Evolutionary conservation across 92 coral and sea anemone genomes (phyloP).

Genomic region (Epizoanthus stellaris): DNA sequence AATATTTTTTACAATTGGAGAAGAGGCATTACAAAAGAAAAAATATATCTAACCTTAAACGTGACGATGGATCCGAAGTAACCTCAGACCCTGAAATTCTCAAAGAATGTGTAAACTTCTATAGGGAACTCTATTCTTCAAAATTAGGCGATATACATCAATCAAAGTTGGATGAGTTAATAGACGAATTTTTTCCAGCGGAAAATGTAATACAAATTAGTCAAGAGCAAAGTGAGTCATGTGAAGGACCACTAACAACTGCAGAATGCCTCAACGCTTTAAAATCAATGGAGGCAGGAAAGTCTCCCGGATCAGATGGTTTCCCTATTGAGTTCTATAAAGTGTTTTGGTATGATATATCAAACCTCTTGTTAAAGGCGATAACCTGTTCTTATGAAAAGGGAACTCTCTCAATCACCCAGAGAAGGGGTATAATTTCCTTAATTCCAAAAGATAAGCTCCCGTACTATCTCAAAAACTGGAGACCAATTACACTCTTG

Average conservation of each 20-base stretch:
- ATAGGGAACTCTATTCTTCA: no score
- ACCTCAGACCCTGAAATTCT: no score
- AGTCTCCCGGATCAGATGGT: background rate
- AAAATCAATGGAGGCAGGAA: slow-evolving; percentile 1
- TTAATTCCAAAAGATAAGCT: background rate
- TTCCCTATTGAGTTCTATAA: background rate
- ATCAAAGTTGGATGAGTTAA: no score
- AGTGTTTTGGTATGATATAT: background rate
- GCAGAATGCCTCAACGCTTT: background rate
- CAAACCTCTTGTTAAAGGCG: background rate
- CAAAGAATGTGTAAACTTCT: no score
- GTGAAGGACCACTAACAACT: background rate
- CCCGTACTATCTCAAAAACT: slow-evolving; percentile 3
- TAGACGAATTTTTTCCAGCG: no score
- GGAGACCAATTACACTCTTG: background rate
- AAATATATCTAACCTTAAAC: no score
- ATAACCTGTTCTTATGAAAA: background rate
- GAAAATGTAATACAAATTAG: no score
- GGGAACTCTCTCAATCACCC: background rate
- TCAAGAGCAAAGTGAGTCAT: no score
- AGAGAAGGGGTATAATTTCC: background rate
- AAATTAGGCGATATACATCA: no score
- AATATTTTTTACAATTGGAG: slow-evolving; percentile 47
- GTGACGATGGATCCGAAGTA: no score
- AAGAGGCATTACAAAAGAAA: slow-evolving; percentile 37